Evolutionary conservation across 2,888 invertebrate genomes (phyloP).

Genomic region (Agrotis puta): DNA sequence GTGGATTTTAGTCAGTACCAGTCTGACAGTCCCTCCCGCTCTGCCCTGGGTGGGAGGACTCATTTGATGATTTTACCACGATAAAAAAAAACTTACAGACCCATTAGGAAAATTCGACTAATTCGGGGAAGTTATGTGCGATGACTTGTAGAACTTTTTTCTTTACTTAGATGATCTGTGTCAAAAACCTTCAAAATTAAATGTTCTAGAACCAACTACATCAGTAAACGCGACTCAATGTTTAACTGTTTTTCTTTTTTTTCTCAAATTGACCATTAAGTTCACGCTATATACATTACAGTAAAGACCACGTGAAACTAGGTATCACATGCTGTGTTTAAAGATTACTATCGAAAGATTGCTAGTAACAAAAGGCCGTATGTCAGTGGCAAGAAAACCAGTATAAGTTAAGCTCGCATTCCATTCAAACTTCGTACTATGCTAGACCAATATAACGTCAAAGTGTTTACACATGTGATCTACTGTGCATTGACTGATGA

Average conservation of each 20-base stretch:
- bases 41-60: too few relatives aligned
- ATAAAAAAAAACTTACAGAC: too few relatives aligned
- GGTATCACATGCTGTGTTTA: constrained; percentile 30
- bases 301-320: constrained; percentile 21
- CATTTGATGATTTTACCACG: too few relatives aligned
- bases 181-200: neutral
- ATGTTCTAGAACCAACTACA: constrained; percentile 7
- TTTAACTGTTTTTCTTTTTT: constrained; percentile 33
- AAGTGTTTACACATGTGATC: neutral
- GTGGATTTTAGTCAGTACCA: too few relatives aligned
- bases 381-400: neutral
- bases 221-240: neutral
- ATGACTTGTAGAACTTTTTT: too few relatives aligned
- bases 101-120: neutral
- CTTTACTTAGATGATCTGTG: neutral
- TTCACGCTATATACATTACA: constrained; percentile 15
- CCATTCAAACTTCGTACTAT: neutral
- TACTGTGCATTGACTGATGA: neutral
- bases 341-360: constrained; percentile 21
- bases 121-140: too few relatives aligned
- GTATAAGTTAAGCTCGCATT: neutral
- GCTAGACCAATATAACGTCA: too few relatives aligned
- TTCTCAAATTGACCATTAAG: constrained; percentile 41
- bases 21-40: too few relatives aligned
- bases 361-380: neutral